These are phyloP conservation scores for Epinotia brunnichana DNA, from an alignment of 2,888 invertebrate genomes.

Conservation along the genomic window DNA sequence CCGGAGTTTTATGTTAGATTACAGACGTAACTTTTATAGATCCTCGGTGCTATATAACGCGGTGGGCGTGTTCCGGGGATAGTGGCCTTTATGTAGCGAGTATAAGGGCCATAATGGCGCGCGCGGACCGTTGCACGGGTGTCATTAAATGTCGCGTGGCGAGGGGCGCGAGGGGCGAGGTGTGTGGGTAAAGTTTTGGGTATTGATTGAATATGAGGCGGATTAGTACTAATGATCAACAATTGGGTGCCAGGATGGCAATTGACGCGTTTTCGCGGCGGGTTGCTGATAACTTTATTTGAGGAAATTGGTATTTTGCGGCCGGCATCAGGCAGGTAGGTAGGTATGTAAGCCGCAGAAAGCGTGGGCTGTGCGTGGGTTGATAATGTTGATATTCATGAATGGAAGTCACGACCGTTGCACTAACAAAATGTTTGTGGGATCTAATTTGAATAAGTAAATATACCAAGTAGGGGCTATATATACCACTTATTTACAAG, in stretches of 20 bases:
- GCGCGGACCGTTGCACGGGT: slow-evolving; percentile 76
- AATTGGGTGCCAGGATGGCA: slow-evolving; percentile 68
- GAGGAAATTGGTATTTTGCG: slow-evolving; percentile 13
- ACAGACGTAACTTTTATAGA: slow-evolving; percentile 85
- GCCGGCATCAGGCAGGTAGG: neutral
- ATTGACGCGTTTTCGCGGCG: slow-evolving; percentile 54
- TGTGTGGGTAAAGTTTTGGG: slow-evolving; percentile 84
- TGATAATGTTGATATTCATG: slow-evolving; percentile 25
- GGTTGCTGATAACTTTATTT: slow-evolving; percentile 35
- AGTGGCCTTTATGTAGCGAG: slow-evolving; percentile 67
- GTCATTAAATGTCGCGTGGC: slow-evolving; percentile 84
- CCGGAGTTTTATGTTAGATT: slow-evolving; percentile 85
- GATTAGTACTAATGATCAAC: slow-evolving; percentile 83
- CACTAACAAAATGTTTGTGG: slow-evolving; percentile 26
- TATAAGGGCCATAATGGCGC: slow-evolving; percentile 71
- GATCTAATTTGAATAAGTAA: slow-evolving; percentile 17
- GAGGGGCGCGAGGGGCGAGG: slow-evolving; percentile 79
- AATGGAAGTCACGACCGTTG: slow-evolving; percentile 31
- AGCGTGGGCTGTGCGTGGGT: slow-evolving; percentile 32
- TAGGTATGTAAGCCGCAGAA: slow-evolving; percentile 1
- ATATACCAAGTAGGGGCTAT: neutral
- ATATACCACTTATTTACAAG: neutral
- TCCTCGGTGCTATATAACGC: slow-evolving; percentile 85
- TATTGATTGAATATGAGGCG: slow-evolving; percentile 84
- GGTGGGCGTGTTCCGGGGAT: slow-evolving; percentile 76